phyloP scores from a whole-genome alignment of 2,888 invertebrate species.

The Chalcis sispes region DNA sequence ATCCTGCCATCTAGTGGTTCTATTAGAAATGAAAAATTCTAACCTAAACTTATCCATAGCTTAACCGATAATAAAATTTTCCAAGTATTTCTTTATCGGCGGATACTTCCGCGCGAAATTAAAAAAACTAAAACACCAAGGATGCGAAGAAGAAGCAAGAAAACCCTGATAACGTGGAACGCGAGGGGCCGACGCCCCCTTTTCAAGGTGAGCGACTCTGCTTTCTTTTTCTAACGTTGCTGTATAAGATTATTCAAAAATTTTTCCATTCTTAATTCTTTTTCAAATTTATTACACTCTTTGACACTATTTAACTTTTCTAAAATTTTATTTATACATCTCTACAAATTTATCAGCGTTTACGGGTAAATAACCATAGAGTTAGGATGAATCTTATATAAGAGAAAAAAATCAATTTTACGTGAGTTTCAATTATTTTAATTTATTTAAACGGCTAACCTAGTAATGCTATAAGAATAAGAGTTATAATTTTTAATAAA shows the following conservation, averaged over 20 bases:
- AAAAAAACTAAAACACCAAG: constrained; percentile 31
- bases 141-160: constrained; percentile 54
- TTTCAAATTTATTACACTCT: constrained; percentile 44
- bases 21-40: neutral
- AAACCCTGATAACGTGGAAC: constrained; percentile 61
- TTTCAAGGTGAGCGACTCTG: constrained; percentile 71
- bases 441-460: too few species aligned
- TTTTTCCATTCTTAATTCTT: constrained; percentile 63
- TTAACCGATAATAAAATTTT: constrained; percentile 15
- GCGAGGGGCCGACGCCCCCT: constrained; percentile 69
- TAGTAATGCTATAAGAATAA: too few species aligned
- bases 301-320: too few species aligned
- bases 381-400: too few species aligned
- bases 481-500: too few species aligned
- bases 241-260: constrained; percentile 67
- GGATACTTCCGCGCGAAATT: constrained; percentile 45
- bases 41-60: neutral
- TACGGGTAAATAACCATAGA: too few species aligned
- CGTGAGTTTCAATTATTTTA: too few species aligned
- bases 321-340: too few species aligned
- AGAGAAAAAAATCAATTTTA: too few species aligned
- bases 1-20: constrained; percentile 1
- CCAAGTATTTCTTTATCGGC: constrained; percentile 55
- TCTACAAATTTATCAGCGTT: too few species aligned
- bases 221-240: constrained; percentile 6